Conservation (phyloP, 2,113 vertebrate species). For the Notothenia coriiceps region DNA sequence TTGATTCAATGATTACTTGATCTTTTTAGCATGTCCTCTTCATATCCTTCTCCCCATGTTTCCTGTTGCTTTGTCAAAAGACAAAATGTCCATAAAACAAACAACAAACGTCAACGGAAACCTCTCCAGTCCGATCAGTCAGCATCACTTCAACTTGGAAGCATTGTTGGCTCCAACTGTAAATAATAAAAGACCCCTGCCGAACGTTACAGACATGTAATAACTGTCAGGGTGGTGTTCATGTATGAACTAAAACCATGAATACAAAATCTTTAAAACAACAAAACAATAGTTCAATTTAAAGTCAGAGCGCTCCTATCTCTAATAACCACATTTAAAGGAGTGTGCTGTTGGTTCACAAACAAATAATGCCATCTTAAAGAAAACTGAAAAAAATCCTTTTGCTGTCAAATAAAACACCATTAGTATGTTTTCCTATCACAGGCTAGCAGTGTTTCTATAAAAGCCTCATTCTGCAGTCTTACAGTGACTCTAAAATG, state of each 20-base stretch:
- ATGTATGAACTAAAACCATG: background rate
- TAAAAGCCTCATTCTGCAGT: conserved; percentile 5
- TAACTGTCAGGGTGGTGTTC: background rate
- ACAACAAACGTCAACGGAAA: background rate
- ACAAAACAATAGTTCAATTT: too few relatives aligned
- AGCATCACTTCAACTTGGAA: background rate
- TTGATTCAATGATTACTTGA: background rate
- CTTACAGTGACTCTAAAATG: conserved; percentile 37
- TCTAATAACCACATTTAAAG: background rate
- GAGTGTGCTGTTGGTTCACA: background rate
- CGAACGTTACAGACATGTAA: background rate
- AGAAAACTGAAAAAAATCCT: background rate
- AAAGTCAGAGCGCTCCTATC: background rate
- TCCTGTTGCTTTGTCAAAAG: background rate
- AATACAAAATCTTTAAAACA: background rate
- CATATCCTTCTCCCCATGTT: background rate
- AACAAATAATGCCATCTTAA: too few relatives aligned
- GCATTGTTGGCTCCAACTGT: background rate
- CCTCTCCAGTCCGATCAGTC: background rate
- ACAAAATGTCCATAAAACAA: background rate
- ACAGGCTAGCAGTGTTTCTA: conserved; percentile 20
- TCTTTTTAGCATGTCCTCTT: too few relatives aligned
- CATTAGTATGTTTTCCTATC: background rate
- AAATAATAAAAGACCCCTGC: background rate
- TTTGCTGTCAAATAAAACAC: background rate